Evolutionary conservation across 2,888 invertebrate genomes (phyloP).

Genomic region (Epistrophe eligans): DNA sequence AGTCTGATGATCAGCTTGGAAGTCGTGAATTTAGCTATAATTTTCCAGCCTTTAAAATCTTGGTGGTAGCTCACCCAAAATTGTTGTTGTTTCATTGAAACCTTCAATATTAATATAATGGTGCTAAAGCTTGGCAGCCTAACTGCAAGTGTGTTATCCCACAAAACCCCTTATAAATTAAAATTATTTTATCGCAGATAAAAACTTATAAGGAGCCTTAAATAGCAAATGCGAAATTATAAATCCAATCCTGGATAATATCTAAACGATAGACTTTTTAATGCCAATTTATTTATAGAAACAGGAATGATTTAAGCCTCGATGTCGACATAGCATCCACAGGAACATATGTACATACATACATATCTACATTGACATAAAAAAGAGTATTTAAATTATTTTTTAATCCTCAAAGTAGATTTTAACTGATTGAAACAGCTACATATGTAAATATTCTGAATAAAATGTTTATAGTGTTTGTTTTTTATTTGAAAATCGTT

Average conservation of each 20-base stretch:
- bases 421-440: slow-evolving; percentile 1
- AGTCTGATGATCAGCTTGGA: too few relatives aligned
- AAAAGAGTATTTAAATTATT: neutral
- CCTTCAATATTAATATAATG: too few relatives aligned
- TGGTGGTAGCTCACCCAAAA: too few relatives aligned
- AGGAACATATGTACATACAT: neutral
- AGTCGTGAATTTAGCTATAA: too few relatives aligned
- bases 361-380: neutral
- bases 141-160: too few relatives aligned
- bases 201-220: too few relatives aligned
- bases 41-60: too few relatives aligned
- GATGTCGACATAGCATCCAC: neutral
- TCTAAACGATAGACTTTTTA: neutral
- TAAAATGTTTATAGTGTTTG: neutral
- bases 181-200: too few relatives aligned
- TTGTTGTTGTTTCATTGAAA: too few relatives aligned
- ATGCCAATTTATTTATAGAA: slow-evolving; percentile 3
- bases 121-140: too few relatives aligned
- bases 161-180: too few relatives aligned
- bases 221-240: neutral
- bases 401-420: neutral
- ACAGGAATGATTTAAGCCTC: neutral
- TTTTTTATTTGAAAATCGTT: slow-evolving; percentile 9
- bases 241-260: neutral
- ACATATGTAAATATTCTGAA: slow-evolving; percentile 23